phyloP scores from a whole-genome alignment of 1,140 invertebrate species.

The fruit fly (Drosophila melanogaster) region DNA sequence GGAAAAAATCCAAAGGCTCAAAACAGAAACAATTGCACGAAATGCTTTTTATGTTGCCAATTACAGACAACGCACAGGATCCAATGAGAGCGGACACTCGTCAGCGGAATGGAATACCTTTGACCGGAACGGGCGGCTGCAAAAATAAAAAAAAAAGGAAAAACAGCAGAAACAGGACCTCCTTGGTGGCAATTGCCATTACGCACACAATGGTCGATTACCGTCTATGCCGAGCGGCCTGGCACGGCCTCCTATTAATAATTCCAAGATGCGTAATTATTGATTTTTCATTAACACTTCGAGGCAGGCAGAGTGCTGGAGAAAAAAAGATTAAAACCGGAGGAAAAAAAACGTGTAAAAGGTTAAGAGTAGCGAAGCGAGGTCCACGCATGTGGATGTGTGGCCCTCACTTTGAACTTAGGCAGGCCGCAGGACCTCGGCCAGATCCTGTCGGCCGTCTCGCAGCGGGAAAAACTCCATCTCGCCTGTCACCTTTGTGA shows the following conservation, averaged over 20 bases:
- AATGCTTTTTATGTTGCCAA: conserved; percentile 65
- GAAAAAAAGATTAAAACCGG: conserved; percentile 14
- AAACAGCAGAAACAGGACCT: not conserved
- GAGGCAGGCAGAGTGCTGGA: conserved; percentile 48
- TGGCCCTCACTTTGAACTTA: conserved; percentile 72
- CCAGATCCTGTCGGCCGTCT: conserved; percentile 55
- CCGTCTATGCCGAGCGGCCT: conserved; percentile 2
- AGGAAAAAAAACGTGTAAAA: conserved; percentile 25
- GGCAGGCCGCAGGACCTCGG: conserved; percentile 55
- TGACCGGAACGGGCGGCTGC: not conserved
- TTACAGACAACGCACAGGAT: conserved; percentile 50
- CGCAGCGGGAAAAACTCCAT: conserved; percentile 65
- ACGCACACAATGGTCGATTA: conserved; percentile 20
- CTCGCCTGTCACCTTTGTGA: conserved; percentile 65
- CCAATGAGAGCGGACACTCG: conserved; percentile 25
- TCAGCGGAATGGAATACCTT: conserved; percentile 16
- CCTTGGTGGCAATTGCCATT: conserved; percentile 36
- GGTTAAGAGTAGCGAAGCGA: conserved; percentile 44
- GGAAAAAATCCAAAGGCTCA: conserved; percentile 30
- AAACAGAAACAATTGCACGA: conserved; percentile 58
- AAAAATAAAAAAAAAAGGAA: not conserved
- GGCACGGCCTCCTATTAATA: conserved; percentile 68
- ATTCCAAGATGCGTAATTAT: conserved; percentile 83
- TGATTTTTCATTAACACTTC: conserved; percentile 82
- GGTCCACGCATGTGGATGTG: conserved; percentile 55